Base-by-base conservation (phyloP, 2,888 invertebrate genomes). In the Aradus depressus region DNA sequence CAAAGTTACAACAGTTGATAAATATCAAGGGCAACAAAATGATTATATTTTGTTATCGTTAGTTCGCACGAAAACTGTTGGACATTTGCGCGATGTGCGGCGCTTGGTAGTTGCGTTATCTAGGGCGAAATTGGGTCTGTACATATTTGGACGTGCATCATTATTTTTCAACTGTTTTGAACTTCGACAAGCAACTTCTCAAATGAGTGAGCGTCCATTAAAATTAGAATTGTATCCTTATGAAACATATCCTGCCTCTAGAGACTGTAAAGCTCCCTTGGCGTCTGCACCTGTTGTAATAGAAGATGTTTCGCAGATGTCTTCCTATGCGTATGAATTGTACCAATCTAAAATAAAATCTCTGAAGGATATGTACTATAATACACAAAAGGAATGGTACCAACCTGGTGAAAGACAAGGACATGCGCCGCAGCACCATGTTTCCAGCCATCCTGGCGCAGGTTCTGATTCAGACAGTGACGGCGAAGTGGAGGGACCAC, bases 1-100 rank as follows among this genome's bases (percentile, higher is more conserved):
- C 60, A 95, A 92, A 74, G 83, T 89, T 22, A 87, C 89, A 1
- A 99, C 98, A 0, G 98, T 99, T 16, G 98, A 98, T 72, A 96
- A 97, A 66, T 99, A 95, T 68, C 98, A 99, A 66, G 98, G 98
- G 51, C 98, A 99, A 65, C 98, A 99, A 70, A 99, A 99, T 69
- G 98, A 99, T 70, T 93, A 90, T 64, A 93, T 99, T 54, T 75
- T 99, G 14, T 75, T 99, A 43, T 98, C 97, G 0, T 71, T 99
- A 41, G 98, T 99, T 19, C 78, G 96, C 56, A 97, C 97, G 0
- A 84, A 84, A 64, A 89, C 92, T 1, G 96, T 98, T n/a, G 98
- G 98, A 31, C 98, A 98, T 73, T 75, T 98, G 57, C 75, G 97
- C 26, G 98, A 98, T 72, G 88, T 97, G 1, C 77, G 98, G 6